Percentiles rank a stretch among this genome's conserved stretches.
These are phyloP conservation scores for Takifugu bimaculatus DNA, from an alignment of 2,113 vertebrate species.

Conservation along the genomic window DNA sequence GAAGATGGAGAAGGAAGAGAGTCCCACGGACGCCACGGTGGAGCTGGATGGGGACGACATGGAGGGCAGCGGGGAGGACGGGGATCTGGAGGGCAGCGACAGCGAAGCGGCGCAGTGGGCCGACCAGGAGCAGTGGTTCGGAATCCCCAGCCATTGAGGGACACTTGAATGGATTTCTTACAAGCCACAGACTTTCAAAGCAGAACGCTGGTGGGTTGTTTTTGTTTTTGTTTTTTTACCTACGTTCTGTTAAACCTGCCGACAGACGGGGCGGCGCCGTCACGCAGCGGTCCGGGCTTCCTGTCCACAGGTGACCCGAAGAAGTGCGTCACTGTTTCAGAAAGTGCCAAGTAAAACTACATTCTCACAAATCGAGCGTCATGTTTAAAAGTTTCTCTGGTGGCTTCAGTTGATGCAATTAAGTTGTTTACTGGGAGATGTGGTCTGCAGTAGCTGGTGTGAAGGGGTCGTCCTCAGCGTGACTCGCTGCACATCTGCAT, in stretches of 20 bases:
- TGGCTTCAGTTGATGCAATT: not conserved
- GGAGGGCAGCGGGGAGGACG: constrained; percentile 98
- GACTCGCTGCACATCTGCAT: too few relatives aligned
- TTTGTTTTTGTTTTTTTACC: too few relatives aligned
- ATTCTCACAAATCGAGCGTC: not conserved
- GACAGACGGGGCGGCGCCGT: not conserved
- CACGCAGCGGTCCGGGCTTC: not conserved
- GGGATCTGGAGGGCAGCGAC: constrained; percentile 96
- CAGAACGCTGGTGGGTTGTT: too few relatives aligned
- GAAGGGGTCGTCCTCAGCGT: not conserved
- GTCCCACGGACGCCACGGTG: constrained; percentile 92
- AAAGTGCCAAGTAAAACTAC: not conserved
- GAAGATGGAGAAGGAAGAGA: constrained; percentile 99
- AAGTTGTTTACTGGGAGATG: not conserved
- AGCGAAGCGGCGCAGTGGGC: constrained; percentile 98
- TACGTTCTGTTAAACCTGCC: not conserved
- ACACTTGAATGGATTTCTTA: not conserved
- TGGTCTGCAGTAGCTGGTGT: not conserved
- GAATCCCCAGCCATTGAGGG: constrained; percentile 66
- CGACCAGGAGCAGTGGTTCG: constrained; percentile 98
- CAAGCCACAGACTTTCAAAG: too few relatives aligned
- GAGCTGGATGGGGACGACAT: constrained; percentile 98
- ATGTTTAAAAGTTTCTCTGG: not conserved
- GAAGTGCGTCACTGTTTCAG: not conserved
- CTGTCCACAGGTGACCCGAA: not conserved